phyloP scores from a whole-genome alignment of 2,113 vertebrate species.

The Athene cunicularia region DNA sequence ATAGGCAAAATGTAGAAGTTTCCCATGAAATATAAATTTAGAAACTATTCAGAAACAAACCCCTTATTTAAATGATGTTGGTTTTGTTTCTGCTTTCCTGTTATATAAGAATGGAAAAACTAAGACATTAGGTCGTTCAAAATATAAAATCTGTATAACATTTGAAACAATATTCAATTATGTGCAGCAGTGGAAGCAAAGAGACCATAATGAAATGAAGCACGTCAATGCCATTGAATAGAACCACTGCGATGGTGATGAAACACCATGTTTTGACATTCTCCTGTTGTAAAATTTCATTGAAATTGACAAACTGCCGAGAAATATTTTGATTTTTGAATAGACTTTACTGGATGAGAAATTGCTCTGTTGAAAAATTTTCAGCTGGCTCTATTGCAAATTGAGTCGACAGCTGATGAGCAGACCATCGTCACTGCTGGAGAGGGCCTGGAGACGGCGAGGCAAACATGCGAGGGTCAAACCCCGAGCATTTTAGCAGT shows the following conservation, averaged over 20 bases:
- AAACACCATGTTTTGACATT: conserved; percentile 64
- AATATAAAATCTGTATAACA: background rate
- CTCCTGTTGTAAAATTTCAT: conserved; percentile 60
- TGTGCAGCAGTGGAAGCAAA: background rate
- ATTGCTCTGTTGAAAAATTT: conserved; percentile 34
- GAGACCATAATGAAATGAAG: background rate
- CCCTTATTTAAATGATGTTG: background rate
- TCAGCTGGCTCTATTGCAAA: conserved; percentile 51
- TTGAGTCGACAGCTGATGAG: conserved; percentile 45
- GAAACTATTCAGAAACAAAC: background rate
- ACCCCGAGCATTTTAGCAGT: background rate
- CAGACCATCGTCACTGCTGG: conserved; percentile 26
- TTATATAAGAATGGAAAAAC: background rate
- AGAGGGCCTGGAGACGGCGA: background rate
- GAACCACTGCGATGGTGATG: background rate
- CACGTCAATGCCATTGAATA: background rate
- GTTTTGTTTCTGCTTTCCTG: background rate
- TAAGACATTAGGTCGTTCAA: background rate
- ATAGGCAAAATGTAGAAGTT: background rate
- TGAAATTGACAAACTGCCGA: conserved; percentile 55
- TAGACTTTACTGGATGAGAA: conserved; percentile 52
- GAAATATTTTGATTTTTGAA: conserved; percentile 67
- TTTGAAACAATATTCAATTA: background rate
- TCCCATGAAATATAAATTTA: background rate
- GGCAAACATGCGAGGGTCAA: background rate